Conservation (phyloP, 2,888 invertebrate species). For the Alentia gelatinosa region DNA sequence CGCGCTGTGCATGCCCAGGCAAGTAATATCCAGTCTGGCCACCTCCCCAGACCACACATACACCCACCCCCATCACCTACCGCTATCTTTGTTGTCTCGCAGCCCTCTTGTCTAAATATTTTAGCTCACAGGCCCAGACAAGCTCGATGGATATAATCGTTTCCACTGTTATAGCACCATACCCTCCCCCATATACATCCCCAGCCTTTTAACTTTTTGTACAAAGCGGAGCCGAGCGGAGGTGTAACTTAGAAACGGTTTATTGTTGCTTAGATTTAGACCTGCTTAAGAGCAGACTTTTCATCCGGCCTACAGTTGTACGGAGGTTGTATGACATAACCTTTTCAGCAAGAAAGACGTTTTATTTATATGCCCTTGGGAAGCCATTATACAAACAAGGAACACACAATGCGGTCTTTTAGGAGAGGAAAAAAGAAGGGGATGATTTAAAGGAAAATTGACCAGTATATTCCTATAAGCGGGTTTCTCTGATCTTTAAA, state of each 20-base stretch:
- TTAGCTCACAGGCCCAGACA: neutral
- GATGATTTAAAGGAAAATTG: too few relatives aligned
- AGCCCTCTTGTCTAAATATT: neutral
- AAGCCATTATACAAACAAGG: neutral
- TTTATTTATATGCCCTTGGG: neutral
- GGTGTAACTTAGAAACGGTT: constrained; percentile 1
- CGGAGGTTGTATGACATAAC: neutral
- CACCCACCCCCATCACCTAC: neutral
- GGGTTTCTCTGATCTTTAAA: too few relatives aligned
- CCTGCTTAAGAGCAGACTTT: neutral
- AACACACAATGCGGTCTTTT: neutral
- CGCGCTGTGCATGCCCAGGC: neutral
- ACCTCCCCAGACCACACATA: neutral
- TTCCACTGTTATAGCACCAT: neutral
- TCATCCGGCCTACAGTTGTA: neutral
- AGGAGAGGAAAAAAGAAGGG: too few relatives aligned
- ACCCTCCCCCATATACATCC: neutral
- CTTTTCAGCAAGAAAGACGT: neutral
- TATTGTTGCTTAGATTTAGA: neutral
- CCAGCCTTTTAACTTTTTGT: neutral
- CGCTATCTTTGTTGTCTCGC: neutral
- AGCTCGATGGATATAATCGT: neutral
- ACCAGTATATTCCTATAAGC: neutral
- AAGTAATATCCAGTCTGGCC: neutral
- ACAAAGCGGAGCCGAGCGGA: neutral